Evolutionary conservation across 2,797 vertebrate species (phyloP), one percentile per base, ranked within the genome.

Genomic region (Clarias pachynema): DNA sequence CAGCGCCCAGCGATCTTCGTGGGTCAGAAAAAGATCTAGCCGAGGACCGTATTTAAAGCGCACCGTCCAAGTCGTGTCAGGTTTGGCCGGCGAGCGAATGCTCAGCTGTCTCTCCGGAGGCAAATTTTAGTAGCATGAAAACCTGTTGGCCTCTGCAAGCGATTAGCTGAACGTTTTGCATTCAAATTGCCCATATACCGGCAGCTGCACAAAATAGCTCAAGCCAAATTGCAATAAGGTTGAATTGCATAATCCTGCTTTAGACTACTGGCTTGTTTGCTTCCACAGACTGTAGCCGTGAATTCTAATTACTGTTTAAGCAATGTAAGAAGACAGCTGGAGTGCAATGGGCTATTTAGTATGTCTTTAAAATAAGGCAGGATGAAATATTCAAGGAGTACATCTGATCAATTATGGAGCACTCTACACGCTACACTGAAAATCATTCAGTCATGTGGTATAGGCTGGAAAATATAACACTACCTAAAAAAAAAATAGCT

Each of bases 241-340:
- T 66, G 79, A 81, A 75, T 82, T 82, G 80, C 63, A n/a, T 74
- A 81, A 85, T 85, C 79, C 60, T 49, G 53, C 59, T 81, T 70
- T 75, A 40, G 79, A 66, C 69, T 18, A 66, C 69, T 18, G 62
- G 29, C 34, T 40, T 68, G 79, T 56, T 82, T 57, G 40, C 60
- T 79, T 69, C 75, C 66, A 62, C 60, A 56, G 53, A 82, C 31
- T 60, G 65, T 59, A 60, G 24, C 56, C n/a, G 56, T 69, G 56
- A 86, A 86, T 78, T 82, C 73, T 78, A 78, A 86, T 86, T 57
- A 78, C 73, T 77, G 63, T 60, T 86, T 53, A 77, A 86, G 56
- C 63, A 78, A 40, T 78, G 60, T 78, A 75, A 63, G 65, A 56
- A 57, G 56, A 79, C 49, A 69, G 83, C 57, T 84, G 75, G 75